phyloP scores from a whole-genome alignment of 2,113 vertebrate genomes.

The Loxodonta africana region DNA sequence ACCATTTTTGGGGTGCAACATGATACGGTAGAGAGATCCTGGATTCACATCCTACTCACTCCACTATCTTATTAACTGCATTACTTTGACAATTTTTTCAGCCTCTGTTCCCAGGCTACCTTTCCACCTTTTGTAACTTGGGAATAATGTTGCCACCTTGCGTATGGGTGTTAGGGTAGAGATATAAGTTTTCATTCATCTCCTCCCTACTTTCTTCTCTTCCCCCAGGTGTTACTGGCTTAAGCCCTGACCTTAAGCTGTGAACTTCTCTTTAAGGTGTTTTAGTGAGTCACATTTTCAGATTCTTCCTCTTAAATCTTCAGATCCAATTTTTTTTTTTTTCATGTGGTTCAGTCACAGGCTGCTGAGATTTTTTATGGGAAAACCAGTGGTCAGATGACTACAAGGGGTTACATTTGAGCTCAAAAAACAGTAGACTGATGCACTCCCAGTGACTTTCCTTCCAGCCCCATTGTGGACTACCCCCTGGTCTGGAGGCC shows the following conservation, averaged over 20 bases:
- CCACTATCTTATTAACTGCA: not conserved
- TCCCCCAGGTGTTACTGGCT: not conserved
- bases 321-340: not conserved
- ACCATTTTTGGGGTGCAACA: not conserved
- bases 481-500: not conserved
- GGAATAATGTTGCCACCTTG: not conserved
- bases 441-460: not conserved
- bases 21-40: not conserved
- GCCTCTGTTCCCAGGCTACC: not conserved
- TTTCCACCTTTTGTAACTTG: constrained; percentile 47
- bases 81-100: not conserved
- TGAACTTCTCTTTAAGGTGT: not conserved
- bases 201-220: not conserved
- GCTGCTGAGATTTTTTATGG: constrained; percentile 39
- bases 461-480: not conserved
- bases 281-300: constrained; percentile 41
- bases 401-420: not conserved
- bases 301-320: not conserved
- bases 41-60: not conserved
- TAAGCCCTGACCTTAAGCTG: not conserved
- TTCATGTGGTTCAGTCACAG: constrained; percentile 20
- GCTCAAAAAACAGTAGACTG: not conserved
- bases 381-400: not conserved
- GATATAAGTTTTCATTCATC: not conserved
- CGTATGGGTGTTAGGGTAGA: not conserved